Evolutionary conservation across 2,797 vertebrate genomes (phyloP).

Genomic region (Ceryle rudis): DNA sequence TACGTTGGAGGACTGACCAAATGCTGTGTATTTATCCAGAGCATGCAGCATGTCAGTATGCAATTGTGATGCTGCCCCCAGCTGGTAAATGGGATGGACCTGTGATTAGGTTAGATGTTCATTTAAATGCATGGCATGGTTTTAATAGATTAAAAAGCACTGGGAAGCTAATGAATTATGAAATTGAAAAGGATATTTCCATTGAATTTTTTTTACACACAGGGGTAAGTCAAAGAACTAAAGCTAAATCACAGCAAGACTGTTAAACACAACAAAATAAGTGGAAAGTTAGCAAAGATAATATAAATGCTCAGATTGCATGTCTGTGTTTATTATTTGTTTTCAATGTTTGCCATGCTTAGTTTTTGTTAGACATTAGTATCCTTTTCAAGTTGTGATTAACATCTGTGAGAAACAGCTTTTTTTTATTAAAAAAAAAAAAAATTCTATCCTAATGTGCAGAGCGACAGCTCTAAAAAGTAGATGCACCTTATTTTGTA

Average conservation of each 20-base stretch:
- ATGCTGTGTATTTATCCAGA: fast-evolving
- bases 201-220: neutral
- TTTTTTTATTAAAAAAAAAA: neutral
- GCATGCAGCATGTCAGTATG: neutral
- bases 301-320: neutral
- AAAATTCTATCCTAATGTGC: neutral
- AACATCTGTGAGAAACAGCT: neutral
- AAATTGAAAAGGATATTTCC: neutral
- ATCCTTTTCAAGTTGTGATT: neutral
- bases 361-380: neutral
- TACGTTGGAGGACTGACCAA: neutral
- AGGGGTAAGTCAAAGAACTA: neutral
- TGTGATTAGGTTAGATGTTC: neutral
- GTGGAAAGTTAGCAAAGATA: neutral
- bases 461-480: fast-evolving
- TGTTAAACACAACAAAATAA: neutral
- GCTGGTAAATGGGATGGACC: slow-evolving; percentile 69
- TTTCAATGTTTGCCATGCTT: neutral
- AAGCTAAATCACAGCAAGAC: neutral
- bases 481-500: neutral
- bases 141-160: neutral
- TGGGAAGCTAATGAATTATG: neutral
- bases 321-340: neutral
- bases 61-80: slow-evolving; percentile 82
- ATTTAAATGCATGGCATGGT: neutral